Evolutionary conservation across 2,888 invertebrate species (phyloP).

Genomic region (Hymenopus coronatus): DNA sequence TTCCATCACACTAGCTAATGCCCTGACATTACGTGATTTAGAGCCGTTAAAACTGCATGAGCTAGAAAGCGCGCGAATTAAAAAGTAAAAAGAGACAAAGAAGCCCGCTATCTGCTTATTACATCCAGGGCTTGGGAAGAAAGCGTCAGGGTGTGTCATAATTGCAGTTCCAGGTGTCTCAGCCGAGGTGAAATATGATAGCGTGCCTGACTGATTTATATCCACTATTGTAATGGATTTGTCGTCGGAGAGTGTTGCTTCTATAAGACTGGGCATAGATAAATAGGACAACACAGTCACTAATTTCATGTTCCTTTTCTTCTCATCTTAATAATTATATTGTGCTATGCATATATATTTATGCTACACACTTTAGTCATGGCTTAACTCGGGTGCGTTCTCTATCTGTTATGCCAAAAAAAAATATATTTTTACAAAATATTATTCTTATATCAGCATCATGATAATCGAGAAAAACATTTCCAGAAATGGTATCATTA

Average conservation of each 20-base stretch:
- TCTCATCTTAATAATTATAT: too few species aligned
- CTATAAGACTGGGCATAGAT: too few species aligned
- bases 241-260: background rate
- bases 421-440: too few species aligned
- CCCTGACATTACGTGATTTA: slow-evolving; percentile 17
- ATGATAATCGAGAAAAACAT: too few species aligned
- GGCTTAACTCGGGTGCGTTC: too few species aligned
- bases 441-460: too few species aligned
- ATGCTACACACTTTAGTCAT: too few species aligned
- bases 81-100: background rate
- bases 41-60: slow-evolving; percentile 5
- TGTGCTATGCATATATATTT: too few species aligned
- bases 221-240: background rate
- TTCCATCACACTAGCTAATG: background rate
- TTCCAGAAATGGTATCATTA: too few species aligned
- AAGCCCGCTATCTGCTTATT: background rate
- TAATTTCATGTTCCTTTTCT: too few species aligned
- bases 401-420: too few species aligned
- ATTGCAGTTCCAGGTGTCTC: background rate
- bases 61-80: slow-evolving; percentile 4
- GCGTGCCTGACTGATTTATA: background rate
- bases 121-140: background rate
- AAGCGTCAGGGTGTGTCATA: background rate
- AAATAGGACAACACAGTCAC: too few species aligned
- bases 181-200: background rate